Base-by-base conservation (phyloP, 37 sponge, comb jelly and placozoan genomes). In the Cliona cf. orientalis region DNA sequence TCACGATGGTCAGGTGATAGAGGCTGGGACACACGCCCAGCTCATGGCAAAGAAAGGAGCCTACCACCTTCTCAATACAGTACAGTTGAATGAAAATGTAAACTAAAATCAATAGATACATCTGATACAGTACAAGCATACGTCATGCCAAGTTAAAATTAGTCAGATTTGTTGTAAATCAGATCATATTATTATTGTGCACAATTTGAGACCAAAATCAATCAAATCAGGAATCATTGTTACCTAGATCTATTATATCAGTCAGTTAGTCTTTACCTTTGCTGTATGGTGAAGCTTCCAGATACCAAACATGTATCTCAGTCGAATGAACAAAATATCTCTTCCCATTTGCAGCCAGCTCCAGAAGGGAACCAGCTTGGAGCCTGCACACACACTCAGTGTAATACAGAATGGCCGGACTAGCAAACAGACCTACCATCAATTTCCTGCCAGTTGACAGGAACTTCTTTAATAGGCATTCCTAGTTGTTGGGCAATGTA, bases 261-360 rank as follows among this genome's bases (percentile, higher is more conserved):
- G 5, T 60, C 70, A 70, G n/a, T 70, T 21, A 12, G 49, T 2
- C 37, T 80, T 80, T 1, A 44, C 25, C 58, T 69, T 80, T 26
- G 4, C 33, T 29, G 58, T 23, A n/a, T n/a, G n/a, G 26, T 53
- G 42, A 22, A 88, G 80, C 23, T 60, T 88, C 96, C 96, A 96
- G n/a, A 92, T 34, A 60, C 90, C 82, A 71, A 92, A 90, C 53
- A 80, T 65, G 84, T 97, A 97, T 26, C 95, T 67, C 57, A 94
- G 44, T 29, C 97, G 58, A 38, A 97, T 91, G 73, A 97, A 91
- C 25, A 97, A 73, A 31, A 99, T 53, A 58, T 99, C 99, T 33
- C 91, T 71, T 22, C 93, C 99, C 99, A 99, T 99, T 62, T 99
- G 95, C 2, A 92, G 21, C 97, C 99, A 94, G 60, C 99, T 99